Evolutionary conservation across 2,888 invertebrate genomes (phyloP), one percentile per base, ranked within the genome.

Genomic region (Parelbella ahira): DNA sequence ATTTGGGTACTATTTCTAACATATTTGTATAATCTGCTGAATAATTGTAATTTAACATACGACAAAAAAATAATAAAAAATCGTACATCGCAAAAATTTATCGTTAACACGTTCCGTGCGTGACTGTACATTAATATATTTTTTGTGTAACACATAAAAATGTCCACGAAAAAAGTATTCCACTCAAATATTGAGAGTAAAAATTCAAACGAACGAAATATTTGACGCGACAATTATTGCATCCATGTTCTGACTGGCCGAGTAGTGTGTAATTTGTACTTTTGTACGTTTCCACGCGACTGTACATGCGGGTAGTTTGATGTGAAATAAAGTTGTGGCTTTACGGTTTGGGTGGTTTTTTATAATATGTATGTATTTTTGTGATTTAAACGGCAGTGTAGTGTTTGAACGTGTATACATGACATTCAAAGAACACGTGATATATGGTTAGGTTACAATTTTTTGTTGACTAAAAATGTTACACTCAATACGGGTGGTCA

Each of bases 211-310:
- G 28, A 27, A 13, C 3, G 3, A 20, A 5, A 28, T 28, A 37
- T 37, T 28, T 27, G 28, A 36, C 34, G 42, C 34, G 28, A 42
- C 42, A 42, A 42, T 42, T 41, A 41, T 33, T 28, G 41, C 21
- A 21, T n/a, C 25, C 41, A 34, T 41, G 34, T 41, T 6, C 41
- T 21, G 34, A 28, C 33, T 27, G 41, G 20, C 10, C 33, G 41
- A 41, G 41, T 41, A n/a, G 7, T 20, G 42, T 29, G 42, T 42
- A 34, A 42, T 42, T 42, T 42, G 28, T 42, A 36, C 42, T 42
- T 42, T 42, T 36, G 23, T 36, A 28, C 38, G 32, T 25, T 33
- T 41, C 25, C 20, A 33, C 23, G 28, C 28, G 34, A 28, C 34
- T 36, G 28, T 34, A 15, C 34, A 7, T 8, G 12, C 9, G 6